Conservation (phyloP, 2,888 invertebrate genomes). For the Chrysotoxum bicinctum region DNA sequence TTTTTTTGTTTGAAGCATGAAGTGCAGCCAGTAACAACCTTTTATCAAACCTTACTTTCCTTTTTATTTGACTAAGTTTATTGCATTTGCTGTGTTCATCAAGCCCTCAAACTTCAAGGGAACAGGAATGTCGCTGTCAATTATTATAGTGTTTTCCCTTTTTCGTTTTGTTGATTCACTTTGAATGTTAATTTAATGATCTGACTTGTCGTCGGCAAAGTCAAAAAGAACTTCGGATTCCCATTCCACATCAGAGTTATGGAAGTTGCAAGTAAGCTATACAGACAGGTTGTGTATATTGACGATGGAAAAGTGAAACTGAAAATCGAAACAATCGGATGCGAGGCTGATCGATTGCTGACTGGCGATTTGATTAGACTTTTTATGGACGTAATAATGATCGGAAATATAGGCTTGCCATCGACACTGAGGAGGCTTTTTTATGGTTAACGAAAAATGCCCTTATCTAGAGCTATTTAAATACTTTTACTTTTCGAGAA, state of each 20-base stretch:
- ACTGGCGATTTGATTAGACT: constrained; percentile 7
- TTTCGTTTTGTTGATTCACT: not conserved
- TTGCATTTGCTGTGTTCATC: constrained; percentile 1
- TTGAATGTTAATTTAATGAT: constrained; percentile 23
- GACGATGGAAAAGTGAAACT: constrained; percentile 7
- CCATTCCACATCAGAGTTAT: not conserved
- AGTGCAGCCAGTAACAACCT: not conserved
- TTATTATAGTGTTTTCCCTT: constrained; percentile 11
- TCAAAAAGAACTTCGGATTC: not conserved
- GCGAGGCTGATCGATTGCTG: not conserved
- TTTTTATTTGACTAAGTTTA: not conserved
- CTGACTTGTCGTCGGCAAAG: not conserved
- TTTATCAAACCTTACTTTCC: constrained; percentile 3
- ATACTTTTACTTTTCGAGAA: constrained; percentile 21
- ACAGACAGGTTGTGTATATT: not conserved
- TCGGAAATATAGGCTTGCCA: not conserved
- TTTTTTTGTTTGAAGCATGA: not conserved
- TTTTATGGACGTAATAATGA: constrained; percentile 19
- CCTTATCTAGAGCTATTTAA: not conserved
- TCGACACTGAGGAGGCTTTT: not conserved
- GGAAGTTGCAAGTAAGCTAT: not conserved
- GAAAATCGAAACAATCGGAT: constrained; percentile 10
- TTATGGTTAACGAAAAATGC: not conserved
- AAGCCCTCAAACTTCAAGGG: not conserved
- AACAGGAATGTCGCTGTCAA: constrained; percentile 4